Evolutionary conservation across 2,888 invertebrate species (phyloP).

Genomic region (Leptinotarsa rubiginosa): DNA sequence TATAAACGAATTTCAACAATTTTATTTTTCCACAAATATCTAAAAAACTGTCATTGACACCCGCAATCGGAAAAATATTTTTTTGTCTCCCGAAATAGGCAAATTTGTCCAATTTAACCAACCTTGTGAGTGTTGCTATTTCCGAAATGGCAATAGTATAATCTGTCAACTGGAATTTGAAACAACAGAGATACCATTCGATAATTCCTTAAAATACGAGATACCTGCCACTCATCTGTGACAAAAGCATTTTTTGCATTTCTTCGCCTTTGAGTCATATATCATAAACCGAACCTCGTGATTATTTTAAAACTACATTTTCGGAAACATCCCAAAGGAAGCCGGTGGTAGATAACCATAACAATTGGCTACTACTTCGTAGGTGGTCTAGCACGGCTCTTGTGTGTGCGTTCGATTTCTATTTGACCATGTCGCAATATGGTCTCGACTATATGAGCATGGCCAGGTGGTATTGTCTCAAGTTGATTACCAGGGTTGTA

Average conservation of each 20-base stretch:
- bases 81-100: too few relatives aligned
- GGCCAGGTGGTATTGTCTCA: constrained; percentile 33
- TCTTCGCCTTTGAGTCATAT: neutral
- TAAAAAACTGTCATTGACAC: too few relatives aligned
- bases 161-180: neutral
- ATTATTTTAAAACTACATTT: neutral
- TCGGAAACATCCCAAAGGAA: constrained; percentile 6
- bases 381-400: constrained; percentile 44
- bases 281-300: neutral
- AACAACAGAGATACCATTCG: neutral
- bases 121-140: too few relatives aligned
- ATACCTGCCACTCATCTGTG: neutral
- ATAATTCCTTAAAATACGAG: neutral
- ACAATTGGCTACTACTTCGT: constrained; percentile 42
- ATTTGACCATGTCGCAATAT: constrained; percentile 32
- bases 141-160: too few relatives aligned
- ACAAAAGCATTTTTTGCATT: constrained; percentile 5
- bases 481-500: constrained; percentile 11
- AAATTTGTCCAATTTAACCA: too few relatives aligned
- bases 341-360: constrained; percentile 3
- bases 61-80: too few relatives aligned
- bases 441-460: constrained; percentile 29
- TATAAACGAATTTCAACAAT: too few relatives aligned
- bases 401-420: constrained; percentile 37
- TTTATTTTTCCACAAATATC: too few relatives aligned